phyloP scores from a whole-genome alignment of 1,140 invertebrate genomes.

The Papilio xuthus region DNA sequence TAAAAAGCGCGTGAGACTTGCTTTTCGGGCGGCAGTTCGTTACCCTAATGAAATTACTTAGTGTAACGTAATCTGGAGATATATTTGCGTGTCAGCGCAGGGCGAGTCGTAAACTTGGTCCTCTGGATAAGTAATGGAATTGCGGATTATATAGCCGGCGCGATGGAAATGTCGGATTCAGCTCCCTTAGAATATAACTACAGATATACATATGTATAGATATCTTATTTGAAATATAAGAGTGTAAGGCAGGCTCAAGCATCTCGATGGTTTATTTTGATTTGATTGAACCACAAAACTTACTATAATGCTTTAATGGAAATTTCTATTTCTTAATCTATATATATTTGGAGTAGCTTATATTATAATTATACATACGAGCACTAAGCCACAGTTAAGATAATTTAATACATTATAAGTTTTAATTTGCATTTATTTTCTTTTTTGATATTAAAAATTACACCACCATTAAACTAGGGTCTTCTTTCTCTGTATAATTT shows the following conservation, averaged over 20 bases:
- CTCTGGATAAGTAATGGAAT: conserved; percentile 54
- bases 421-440: too few relatives aligned
- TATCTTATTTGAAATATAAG: not conserved
- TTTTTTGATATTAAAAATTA: too few relatives aligned
- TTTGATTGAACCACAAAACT: too few relatives aligned
- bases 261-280: too few relatives aligned
- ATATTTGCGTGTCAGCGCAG: conserved; percentile 41
- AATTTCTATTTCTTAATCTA: too few relatives aligned
- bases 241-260: not conserved
- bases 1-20: not conserved
- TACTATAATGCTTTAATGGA: too few relatives aligned
- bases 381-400: too few relatives aligned
- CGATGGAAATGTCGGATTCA: conserved; percentile 30
- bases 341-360: too few relatives aligned
- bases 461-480: too few relatives aligned
- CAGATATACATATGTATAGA: not conserved
- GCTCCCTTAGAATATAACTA: conserved; percentile 22
- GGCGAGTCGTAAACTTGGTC: conserved; percentile 44
- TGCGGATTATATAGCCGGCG: conserved; percentile 49
- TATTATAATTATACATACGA: too few relatives aligned
- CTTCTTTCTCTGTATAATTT: too few relatives aligned
- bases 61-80: conserved; percentile 34
- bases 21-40: not conserved
- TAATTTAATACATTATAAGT: too few relatives aligned
- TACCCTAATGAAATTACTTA: conserved; percentile 40